Base-by-base conservation (phyloP, 1,140 invertebrate species). In the Drosophila murphyi region DNA sequence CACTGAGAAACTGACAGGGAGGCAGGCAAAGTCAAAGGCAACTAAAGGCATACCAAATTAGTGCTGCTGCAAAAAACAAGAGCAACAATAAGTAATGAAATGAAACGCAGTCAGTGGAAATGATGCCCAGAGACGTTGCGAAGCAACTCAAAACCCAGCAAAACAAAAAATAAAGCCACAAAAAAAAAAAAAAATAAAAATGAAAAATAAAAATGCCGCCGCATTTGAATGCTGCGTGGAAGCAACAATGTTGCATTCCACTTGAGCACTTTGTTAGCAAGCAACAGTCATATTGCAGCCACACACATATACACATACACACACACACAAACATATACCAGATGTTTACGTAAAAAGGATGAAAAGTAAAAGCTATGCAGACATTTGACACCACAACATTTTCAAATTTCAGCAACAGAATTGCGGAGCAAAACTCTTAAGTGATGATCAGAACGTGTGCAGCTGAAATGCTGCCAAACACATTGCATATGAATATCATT, bases 241-340 rank as follows among this genome's bases (percentile, higher is more conserved):
- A 88, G 85, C 80, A 89, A 89, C 85, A 89, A 90, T 90, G 85
- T 89, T 89, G 85, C 85, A 89, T 90, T 76, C 85, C 86, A 89
- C 86, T 89, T 85, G 85, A 78, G 86, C 72, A 89, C 85, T 89
- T 89, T 89, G 85, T 89, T 89, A 89, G 85, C 75, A 77, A 67
- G 45, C 43, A 54, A 61, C 75, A 73, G 70, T 76, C 68, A 59
- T 76, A 64, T 64, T 75, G 60, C 47, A 60, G 72, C 73, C 54
- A 57, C 43, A 70, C 52, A 57, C 64, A 55, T 8, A 51, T 32
- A 71, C 54, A 41, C 47, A 34, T 8, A 20, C 43, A 32, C 47
- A 54, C 10, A 32, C 35, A 60, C 47, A 52, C 10, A 48, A 37
- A 41, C 47, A 35, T 39, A 41, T 12, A 31, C 43, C 50, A 62